Base-by-base conservation (phyloP, 2,113 vertebrate species). In the Mobula birostris region DNA sequence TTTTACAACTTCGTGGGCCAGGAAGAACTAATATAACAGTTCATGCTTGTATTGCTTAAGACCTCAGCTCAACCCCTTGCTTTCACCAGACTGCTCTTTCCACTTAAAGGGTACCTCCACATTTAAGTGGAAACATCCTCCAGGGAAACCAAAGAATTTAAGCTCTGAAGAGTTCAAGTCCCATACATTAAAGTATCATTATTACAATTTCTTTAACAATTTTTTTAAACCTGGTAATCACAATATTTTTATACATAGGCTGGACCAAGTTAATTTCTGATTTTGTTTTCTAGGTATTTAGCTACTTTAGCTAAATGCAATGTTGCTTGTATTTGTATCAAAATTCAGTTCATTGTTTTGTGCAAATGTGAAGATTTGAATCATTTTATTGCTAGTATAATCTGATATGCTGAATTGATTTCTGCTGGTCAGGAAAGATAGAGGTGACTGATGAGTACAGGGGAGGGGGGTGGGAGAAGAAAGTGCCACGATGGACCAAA, bases 1-100 rank as follows among this genome's bases (percentile, higher is more conserved):
- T 93, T 93, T 93, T 93, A 93, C 91, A 93, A 93, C 91, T 93
- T 93, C 91, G 91, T 93, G 91, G 91, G 91, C 91, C 91, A 93
- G 70, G 68, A 93, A 93, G 91, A 72, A 93, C 91, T 56, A 93
- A 93, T 93, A 74, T 70, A 93, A 93, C 91, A 93, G 32, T 93
- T 93, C 91, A 93, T 93, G 68, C 91, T 92, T 74, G 90, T 92
- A 92, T 92, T 70, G 63, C n/a, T 36, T 21, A 93, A 76, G 40
- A 93, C 91, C 36, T 93, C 68, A 70, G 68, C 40, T 93, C 24
- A 74, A 93, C 70, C 4, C 91, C 72, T 74, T 93, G 91, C 29
- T 74, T 74, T 93, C 68, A 56, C 91, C 68, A 76, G 70, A 27
- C 24, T 56, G 24, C 24, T 76, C 88, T 70, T 74, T 93, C 91